Conservation (phyloP, 2,113 vertebrate genomes). For the Columbina picui region DNA sequence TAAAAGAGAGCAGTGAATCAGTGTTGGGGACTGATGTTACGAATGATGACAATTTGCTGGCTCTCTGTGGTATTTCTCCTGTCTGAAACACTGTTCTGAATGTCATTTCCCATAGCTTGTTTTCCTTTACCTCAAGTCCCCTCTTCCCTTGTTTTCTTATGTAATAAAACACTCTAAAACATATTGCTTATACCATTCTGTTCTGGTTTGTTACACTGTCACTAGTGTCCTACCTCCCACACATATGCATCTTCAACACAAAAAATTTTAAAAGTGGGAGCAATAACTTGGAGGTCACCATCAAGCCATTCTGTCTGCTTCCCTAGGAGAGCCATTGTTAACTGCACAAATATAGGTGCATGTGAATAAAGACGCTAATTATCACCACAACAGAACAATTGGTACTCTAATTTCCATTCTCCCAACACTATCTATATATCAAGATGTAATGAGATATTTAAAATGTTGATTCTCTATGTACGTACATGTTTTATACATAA, state of each 20-base stretch:
- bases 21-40: background rate
- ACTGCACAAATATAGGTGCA: background rate
- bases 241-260: background rate
- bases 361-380: constrained; percentile 27
- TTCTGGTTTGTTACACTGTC: background rate
- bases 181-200: background rate
- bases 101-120: constrained; percentile 7
- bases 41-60: background rate
- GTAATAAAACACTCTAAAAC: background rate
- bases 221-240: background rate
- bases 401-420: constrained; percentile 48
- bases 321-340: constrained; percentile 6
- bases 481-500: constrained; percentile 56
- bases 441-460: constrained; percentile 58
- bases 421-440: constrained; percentile 47
- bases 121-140: constrained; percentile 15
- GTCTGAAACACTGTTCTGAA: background rate
- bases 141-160: background rate
- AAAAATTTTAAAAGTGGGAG: background rate
- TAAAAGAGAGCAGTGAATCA: background rate
- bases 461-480: constrained; percentile 41
- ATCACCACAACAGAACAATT: constrained; percentile 46
- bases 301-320: background rate
- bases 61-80: background rate
- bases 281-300: constrained; percentile 25